Percentiles rank a stretch among this genome's conserved stretches.
Conservation (phyloP, 2,113 vertebrate species). For the Sus scrofa region T2T-Sscrofa CM000813.6:111523501-111524000, state of each 20-base stretch:
- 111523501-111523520: constrained; percentile 94
- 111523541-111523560: constrained; percentile 90
- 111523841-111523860: constrained; percentile 50
- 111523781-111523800: constrained; percentile 90
- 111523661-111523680: constrained; percentile 94
- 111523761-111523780: constrained; percentile 91
- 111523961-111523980: background rate
- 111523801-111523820: constrained; percentile 79
- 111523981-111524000: background rate
- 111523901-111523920: constrained; percentile 85
- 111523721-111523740: constrained; percentile 89
- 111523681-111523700: constrained; percentile 94
- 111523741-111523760: constrained; percentile 90
- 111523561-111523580: constrained; percentile 98
- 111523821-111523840: constrained; percentile 23
- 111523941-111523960: constrained; percentile 70
- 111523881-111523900: constrained; percentile 84
- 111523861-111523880: constrained; percentile 84
- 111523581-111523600: constrained; percentile 96
- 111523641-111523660: constrained; percentile 92
- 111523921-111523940: constrained; percentile 68
- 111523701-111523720: constrained; percentile 91
- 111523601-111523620: constrained; percentile 90
- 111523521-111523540: constrained; percentile 87
- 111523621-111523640: constrained; percentile 93